phyloP scores from a whole-genome alignment of 2,797 vertebrate species.

The Schizopygopsis malacanthus region DNA sequence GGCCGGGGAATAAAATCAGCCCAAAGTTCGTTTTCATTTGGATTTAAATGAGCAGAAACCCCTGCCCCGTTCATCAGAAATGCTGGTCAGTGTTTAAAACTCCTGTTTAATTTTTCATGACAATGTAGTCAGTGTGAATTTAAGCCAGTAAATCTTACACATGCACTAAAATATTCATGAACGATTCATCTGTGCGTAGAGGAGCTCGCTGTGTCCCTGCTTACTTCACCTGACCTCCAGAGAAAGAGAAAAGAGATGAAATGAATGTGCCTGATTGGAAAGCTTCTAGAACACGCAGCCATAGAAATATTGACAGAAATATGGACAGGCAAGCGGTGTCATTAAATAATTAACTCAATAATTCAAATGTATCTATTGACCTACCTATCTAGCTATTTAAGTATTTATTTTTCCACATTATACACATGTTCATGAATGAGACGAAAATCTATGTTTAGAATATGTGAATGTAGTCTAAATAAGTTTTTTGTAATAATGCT shows the following conservation, averaged over 20 bases:
- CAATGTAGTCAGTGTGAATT: conserved; percentile 6
- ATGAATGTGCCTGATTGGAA: not conserved
- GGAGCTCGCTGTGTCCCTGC: not conserved
- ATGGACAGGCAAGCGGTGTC: not conserved
- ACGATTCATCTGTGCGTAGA: not conserved
- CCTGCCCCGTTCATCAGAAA: not conserved
- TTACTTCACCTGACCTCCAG: not conserved
- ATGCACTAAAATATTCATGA: conserved; percentile 5
- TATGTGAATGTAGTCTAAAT: not conserved
- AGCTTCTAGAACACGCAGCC: not conserved
- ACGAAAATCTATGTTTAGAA: not conserved
- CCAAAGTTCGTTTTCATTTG: not conserved
- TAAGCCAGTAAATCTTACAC: not conserved
- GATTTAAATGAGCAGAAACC: not conserved
- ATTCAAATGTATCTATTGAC: not conserved
- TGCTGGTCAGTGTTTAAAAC: not conserved
- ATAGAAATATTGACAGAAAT: not conserved
- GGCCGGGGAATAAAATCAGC: not conserved
- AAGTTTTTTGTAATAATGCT: not conserved
- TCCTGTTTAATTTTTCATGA: not conserved
- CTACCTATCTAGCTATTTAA: not conserved
- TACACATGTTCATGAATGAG: not conserved
- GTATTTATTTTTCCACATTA: not conserved
- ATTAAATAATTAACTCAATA: not conserved
- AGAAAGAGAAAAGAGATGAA: not conserved